Evolutionary conservation across 2,797 vertebrate species (phyloP).

Genomic region (Mallotus villosus): DNA sequence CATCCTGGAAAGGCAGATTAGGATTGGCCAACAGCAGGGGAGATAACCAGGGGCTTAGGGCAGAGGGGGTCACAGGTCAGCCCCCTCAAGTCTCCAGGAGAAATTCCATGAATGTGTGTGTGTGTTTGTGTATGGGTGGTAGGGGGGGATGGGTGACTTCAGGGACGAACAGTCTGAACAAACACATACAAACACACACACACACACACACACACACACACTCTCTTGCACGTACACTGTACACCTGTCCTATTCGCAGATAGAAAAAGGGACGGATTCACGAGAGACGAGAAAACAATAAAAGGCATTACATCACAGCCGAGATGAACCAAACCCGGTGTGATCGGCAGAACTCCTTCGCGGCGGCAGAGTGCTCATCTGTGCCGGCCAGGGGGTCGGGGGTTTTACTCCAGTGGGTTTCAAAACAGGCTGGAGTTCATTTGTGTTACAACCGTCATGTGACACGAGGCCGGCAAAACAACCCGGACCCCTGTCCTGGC

Average conservation of each 20-base stretch:
- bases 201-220: not conserved
- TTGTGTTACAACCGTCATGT: constrained; percentile 22
- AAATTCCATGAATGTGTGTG: constrained; percentile 4
- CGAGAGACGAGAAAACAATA: not conserved
- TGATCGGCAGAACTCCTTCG: not conserved
- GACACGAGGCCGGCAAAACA: constrained; percentile 51
- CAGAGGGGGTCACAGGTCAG: constrained; percentile 27
- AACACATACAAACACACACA: not conserved
- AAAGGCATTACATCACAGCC: not conserved
- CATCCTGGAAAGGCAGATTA: constrained; percentile 52
- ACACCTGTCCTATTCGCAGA: too few species aligned
- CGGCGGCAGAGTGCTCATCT: not conserved
- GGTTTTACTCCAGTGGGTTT: constrained; percentile 13
- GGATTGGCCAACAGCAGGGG: constrained; percentile 37
- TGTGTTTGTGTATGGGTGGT: constrained; percentile 1
- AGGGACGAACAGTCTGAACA: not conserved
- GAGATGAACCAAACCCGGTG: not conserved
- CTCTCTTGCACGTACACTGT: too few species aligned
- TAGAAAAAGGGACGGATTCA: too few species aligned
- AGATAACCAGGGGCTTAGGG: constrained; percentile 38
- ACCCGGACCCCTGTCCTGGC: constrained; percentile 33
- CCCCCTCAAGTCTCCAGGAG: constrained; percentile 3
- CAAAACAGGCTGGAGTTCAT: constrained; percentile 27
- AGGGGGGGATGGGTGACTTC: not conserved
- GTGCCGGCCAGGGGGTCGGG: constrained; percentile 6